These are phyloP conservation scores for Mobula birostris DNA, from an alignment of 2,113 vertebrate genomes.

Conservation along the genomic window DNA sequence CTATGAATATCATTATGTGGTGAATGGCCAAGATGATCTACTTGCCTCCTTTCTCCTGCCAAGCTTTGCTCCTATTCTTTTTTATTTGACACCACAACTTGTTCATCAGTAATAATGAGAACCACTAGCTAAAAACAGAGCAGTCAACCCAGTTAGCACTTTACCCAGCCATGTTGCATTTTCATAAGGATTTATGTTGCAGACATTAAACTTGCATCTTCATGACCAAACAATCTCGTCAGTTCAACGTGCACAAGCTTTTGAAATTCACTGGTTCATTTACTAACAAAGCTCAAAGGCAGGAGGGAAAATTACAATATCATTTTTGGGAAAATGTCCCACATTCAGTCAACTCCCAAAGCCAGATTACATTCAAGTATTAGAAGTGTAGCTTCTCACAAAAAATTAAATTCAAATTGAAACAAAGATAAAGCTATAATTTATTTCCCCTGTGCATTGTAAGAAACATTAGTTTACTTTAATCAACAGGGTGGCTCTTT, in stretches of 20 bases:
- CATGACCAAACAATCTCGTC: no score
- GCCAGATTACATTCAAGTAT: not conserved
- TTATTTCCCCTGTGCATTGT: not conserved
- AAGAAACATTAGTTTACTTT: not conserved
- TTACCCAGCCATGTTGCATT: not conserved
- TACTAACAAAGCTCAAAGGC: not conserved
- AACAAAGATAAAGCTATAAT: not conserved
- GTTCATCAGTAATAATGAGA: not conserved
- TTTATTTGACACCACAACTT: not conserved
- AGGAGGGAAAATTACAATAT: not conserved
- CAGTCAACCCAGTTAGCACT: not conserved
- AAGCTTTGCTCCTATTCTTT: not conserved
- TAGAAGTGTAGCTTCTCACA: not conserved
- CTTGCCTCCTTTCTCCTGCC: not conserved
- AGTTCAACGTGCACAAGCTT: not conserved
- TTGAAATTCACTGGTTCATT: not conserved
- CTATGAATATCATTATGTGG: not conserved
- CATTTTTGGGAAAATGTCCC: not conserved
- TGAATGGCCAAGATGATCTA: not conserved
- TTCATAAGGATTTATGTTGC: not conserved
- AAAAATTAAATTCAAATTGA: not conserved
- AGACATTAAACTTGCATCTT: not conserved
- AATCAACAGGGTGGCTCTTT: not conserved
- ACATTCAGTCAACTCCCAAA: not conserved
- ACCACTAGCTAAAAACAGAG: not conserved